Evolutionary conservation across 1,140 invertebrate species (phyloP).

Genomic region (Cherax quadricarinatus): DNA sequence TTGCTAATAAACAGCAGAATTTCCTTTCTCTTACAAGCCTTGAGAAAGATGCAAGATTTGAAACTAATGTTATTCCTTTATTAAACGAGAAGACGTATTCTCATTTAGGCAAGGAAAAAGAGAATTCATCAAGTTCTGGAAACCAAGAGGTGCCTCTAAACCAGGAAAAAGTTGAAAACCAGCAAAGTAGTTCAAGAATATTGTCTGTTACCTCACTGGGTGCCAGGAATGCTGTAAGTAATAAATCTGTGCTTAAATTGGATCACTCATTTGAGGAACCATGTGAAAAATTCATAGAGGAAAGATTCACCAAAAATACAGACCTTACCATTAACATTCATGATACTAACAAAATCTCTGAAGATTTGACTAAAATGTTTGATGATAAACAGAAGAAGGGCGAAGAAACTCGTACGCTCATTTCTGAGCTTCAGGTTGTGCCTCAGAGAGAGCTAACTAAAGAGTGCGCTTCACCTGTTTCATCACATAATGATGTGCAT

Average conservation of each 20-base stretch:
- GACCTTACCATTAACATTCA: too few species aligned
- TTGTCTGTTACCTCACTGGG: neutral
- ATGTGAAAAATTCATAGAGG: neutral
- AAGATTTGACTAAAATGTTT: neutral
- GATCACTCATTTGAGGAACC: neutral
- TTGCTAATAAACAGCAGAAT: neutral
- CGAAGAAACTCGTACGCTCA: neutral
- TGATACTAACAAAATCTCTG: neutral
- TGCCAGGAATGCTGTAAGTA: neutral
- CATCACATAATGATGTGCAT: neutral
- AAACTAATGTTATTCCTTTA: neutral
- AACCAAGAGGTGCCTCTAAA: neutral
- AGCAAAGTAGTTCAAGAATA: neutral
- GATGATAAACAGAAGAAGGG: neutral
- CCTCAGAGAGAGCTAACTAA: neutral
- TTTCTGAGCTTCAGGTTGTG: neutral
- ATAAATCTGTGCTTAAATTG: neutral
- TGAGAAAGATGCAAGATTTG: constrained; percentile 14
- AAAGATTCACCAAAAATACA: neutral
- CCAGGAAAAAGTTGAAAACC: neutral
- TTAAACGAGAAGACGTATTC: neutral
- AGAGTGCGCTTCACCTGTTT: neutral
- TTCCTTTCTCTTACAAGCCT: constrained; percentile 25
- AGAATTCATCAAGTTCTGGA: neutral
- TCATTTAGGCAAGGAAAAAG: neutral